phyloP scores from a whole-genome alignment of 2,113 vertebrate genomes.

The Sphyrna mokarran region DNA sequence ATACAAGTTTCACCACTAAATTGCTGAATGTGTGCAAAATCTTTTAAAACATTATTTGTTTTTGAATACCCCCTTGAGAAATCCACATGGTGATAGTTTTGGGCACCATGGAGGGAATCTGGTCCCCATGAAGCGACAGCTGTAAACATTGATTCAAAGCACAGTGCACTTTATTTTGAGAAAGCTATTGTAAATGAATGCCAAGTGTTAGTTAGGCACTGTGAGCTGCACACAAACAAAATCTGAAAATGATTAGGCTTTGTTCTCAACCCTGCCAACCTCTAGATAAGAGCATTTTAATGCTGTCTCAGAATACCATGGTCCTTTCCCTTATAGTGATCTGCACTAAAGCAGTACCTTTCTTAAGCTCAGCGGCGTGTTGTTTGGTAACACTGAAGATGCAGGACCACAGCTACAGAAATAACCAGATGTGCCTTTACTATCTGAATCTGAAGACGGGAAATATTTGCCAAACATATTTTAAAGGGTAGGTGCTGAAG shows the following conservation, averaged over 20 bases:
- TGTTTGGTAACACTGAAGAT: conserved; percentile 30
- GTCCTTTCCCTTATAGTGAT: conserved; percentile 17
- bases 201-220: background rate
- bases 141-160: background rate
- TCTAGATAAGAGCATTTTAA: conserved; percentile 13
- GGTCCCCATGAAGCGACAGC: background rate
- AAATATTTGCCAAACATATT: conserved; percentile 31
- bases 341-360: conserved; percentile 33
- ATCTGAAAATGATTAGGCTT: background rate
- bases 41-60: background rate
- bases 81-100: background rate
- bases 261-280: background rate
- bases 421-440: conserved; percentile 34
- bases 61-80: background rate
- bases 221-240: background rate
- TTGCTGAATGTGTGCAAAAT: background rate
- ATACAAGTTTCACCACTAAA: background rate
- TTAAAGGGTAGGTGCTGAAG: conserved; percentile 32
- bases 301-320: conserved; percentile 22
- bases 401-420: conserved; percentile 30
- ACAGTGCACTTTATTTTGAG: background rate
- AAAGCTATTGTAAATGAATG: background rate
- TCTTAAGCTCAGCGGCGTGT: conserved; percentile 24
- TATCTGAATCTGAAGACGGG: conserved; percentile 35
- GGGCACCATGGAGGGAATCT: background rate